Percentiles rank a stretch among this genome's conserved stretches.
phyloP scores from a whole-genome alignment of 2,888 invertebrate genomes.

The Lithophane socia region DNA sequence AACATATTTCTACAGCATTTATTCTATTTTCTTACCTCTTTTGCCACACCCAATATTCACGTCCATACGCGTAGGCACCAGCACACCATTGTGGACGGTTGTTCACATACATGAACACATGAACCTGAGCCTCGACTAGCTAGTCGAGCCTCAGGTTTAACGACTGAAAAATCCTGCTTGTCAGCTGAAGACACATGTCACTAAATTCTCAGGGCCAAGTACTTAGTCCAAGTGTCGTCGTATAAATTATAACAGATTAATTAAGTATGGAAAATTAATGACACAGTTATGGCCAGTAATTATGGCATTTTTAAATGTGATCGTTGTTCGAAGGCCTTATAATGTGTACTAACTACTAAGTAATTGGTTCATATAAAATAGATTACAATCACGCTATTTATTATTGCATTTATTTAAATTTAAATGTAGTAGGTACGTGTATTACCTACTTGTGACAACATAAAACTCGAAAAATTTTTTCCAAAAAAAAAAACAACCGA shows the following conservation, averaged over 20 bases:
- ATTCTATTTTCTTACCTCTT: not conserved
- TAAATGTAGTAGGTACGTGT: not conserved
- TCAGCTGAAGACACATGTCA: not conserved
- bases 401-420: not conserved
- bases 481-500: too few species aligned
- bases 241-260: not conserved
- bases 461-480: not conserved
- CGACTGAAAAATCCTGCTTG: not conserved
- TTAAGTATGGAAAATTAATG: not conserved
- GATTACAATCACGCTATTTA: not conserved
- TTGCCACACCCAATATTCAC: not conserved
- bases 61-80: not conserved
- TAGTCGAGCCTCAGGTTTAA: not conserved
- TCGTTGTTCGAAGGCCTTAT: not conserved
- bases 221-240: not conserved
- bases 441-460: not conserved
- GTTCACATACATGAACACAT: too few species aligned
- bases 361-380: not conserved
- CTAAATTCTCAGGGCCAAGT: not conserved
- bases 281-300: not conserved
- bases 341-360: not conserved
- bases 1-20: not conserved
- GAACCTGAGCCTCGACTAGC: too few species aligned
- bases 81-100: not conserved
- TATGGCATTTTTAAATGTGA: not conserved